A percentile compares a stretch with the other conserved stretches of the same genome.
Conservation (phyloP, 2,113 vertebrate species). For the Albula goreensis region DNA sequence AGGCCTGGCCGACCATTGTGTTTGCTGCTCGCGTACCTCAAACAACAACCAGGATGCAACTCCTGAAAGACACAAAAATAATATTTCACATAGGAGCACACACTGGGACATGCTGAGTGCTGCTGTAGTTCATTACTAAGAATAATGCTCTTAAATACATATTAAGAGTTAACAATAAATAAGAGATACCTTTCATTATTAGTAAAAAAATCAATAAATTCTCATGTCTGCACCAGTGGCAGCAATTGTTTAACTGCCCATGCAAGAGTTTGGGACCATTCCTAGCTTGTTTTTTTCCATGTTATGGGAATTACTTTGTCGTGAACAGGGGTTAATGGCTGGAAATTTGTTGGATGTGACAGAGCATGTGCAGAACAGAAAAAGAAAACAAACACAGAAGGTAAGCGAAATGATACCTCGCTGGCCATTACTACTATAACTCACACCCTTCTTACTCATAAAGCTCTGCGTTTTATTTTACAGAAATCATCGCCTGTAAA, state of each 20-base stretch:
- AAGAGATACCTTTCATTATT: constrained; percentile 22
- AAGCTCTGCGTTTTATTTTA: too few species aligned
- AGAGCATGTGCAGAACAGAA: neutral
- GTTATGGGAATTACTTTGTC: neutral
- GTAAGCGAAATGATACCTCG: too few species aligned
- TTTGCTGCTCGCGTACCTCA: constrained; percentile 15
- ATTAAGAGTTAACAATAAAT: too few species aligned
- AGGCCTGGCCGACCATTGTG: constrained; percentile 36
- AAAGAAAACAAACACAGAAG: too few species aligned
- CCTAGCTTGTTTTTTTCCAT: neutral
- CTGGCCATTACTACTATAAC: too few species aligned
- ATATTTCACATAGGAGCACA: neutral
- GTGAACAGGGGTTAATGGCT: neutral
- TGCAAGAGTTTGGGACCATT: neutral
- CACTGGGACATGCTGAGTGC: neutral
- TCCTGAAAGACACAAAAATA: constrained; percentile 8
- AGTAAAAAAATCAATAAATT: neutral
- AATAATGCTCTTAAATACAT: too few species aligned
- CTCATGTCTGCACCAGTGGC: neutral
- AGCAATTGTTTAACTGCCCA: neutral
- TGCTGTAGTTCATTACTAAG: neutral
- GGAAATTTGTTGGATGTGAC: neutral
- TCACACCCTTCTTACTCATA: too few species aligned
- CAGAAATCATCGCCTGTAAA: too few species aligned
- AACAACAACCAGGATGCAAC: neutral